Evolutionary conservation across 1,140 invertebrate genomes (phyloP).

Genomic region (Lethrus apterus): DNA sequence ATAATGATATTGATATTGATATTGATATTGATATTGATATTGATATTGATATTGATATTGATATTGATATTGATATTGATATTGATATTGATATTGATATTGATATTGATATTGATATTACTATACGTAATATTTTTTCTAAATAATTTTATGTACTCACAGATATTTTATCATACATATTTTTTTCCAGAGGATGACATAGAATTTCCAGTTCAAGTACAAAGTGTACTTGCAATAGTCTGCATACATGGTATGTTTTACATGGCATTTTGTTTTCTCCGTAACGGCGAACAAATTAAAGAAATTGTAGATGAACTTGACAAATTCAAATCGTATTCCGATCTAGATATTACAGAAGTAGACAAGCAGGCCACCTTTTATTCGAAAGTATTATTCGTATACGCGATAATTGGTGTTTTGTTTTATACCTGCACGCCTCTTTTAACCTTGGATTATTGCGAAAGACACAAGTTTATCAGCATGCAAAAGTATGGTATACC

Average conservation of each 20-base stretch:
- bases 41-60: too few species aligned
- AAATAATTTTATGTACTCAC: background rate
- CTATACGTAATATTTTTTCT: background rate
- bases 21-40: too few species aligned
- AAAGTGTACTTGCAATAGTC: conserved; percentile 22
- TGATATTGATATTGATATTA: too few species aligned
- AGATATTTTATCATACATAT: background rate
- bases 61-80: too few species aligned
- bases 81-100: too few species aligned
- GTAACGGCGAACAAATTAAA: conserved; percentile 20
- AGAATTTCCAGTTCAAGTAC: conserved; percentile 16
- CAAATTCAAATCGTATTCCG: conserved; percentile 21
- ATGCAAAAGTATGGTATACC: conserved; percentile 24
- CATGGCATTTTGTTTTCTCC: conserved; percentile 25
- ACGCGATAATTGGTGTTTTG: conserved; percentile 27
- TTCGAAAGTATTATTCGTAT: conserved; percentile 27
- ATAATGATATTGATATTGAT: too few species aligned
- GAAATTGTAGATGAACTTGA: conserved; percentile 17
- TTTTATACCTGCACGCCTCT: conserved; percentile 26
- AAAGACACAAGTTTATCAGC: conserved; percentile 8
- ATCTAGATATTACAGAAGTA: conserved; percentile 12
- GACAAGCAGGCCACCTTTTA: conserved; percentile 25
- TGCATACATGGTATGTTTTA: conserved; percentile 28
- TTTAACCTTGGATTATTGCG: conserved; percentile 23
- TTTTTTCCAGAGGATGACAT: conserved; percentile 17